These are phyloP conservation scores for Stenoptilia bipunctidactyla DNA, from an alignment of 2,888 invertebrate genomes.

Conservation along the genomic window DNA sequence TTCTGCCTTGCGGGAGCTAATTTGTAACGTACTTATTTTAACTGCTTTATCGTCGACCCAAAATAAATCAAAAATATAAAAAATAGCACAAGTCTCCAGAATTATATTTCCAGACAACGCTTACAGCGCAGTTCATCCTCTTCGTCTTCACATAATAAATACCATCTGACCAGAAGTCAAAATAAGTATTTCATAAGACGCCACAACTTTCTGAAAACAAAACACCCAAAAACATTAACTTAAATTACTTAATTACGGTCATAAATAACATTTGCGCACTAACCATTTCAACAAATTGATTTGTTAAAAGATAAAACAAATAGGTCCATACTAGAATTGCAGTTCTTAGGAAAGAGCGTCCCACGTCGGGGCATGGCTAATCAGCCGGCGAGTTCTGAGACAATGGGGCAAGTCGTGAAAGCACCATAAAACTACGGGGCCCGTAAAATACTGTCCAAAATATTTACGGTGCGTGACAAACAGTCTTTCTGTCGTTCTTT, in stretches of 20 bases:
- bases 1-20: no score
- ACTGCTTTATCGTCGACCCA: no score
- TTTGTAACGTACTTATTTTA: no score
- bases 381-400: constrained; percentile 37
- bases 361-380: constrained; percentile 43
- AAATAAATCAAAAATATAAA: no score
- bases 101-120: no score
- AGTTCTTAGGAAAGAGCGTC: constrained; percentile 21
- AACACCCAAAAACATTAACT: background rate
- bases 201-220: constrained; percentile 1
- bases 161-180: constrained; percentile 1
- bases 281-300: constrained; percentile 19
- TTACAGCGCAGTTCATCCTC: no score
- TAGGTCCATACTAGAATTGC: constrained; percentile 14
- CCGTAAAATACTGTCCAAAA: constrained; percentile 60
- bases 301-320: constrained; percentile 14
- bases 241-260: constrained; percentile 2
- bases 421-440: constrained; percentile 58
- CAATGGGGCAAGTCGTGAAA: constrained; percentile 57
- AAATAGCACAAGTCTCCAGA: no score
- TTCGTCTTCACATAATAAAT: no score
- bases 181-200: constrained; percentile 1
- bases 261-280: constrained; percentile 10
- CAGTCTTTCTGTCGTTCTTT: constrained; percentile 27
- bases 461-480: constrained; percentile 69